Evolutionary conservation across 2,113 vertebrate genomes (phyloP), one percentile per base, ranked within the genome.

Genomic region (Bathybates hornii): DNA sequence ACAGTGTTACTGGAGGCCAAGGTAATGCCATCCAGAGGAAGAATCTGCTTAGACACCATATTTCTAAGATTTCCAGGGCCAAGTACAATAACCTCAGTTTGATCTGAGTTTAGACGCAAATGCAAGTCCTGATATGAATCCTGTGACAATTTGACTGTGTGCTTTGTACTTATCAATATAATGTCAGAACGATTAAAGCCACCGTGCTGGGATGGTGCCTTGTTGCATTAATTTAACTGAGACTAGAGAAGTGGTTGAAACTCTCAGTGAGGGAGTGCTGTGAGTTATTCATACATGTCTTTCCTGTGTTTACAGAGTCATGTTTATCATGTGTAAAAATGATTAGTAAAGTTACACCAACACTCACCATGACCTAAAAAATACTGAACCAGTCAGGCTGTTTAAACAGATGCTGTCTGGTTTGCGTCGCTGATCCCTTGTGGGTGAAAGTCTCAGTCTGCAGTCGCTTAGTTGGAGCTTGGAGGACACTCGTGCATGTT

Each of bases 401-500:
- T 34, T 61, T 10, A 4, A 61, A 17, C 29, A 63, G 59, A 63
- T 36, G 59, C 32, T 36, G 9, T 1, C 32, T 36, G 32, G 32
- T 36, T 63, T 7, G 17, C 1, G 0, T 63, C 6, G 3, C 59
- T 63, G 6, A 36, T 36, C 59, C 9, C 1, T 63, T 36, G 32
- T 36, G 59, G 32, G 59, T 0, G 32, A 63, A 36, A 36, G 59
- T 63, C 16, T 63, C 29, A 61, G 17, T 5, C 4, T 63, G 32
- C 59, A 63, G 32, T 63, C 4, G 9, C 29, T 7, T 1, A 3
- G 59, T 36, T n/a, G 59, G 59, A 63, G 32, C 59, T 36, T 36
- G 57, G 9, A 9, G 29, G 9, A 0, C 16, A 36, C 0, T 63
- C 0, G 11, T 19, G 59, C 59, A 63, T 11, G 9, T 6, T 63